Evolutionary conservation across 2,888 invertebrate genomes (phyloP).

Genomic region (Drosophila colorata): DNA sequence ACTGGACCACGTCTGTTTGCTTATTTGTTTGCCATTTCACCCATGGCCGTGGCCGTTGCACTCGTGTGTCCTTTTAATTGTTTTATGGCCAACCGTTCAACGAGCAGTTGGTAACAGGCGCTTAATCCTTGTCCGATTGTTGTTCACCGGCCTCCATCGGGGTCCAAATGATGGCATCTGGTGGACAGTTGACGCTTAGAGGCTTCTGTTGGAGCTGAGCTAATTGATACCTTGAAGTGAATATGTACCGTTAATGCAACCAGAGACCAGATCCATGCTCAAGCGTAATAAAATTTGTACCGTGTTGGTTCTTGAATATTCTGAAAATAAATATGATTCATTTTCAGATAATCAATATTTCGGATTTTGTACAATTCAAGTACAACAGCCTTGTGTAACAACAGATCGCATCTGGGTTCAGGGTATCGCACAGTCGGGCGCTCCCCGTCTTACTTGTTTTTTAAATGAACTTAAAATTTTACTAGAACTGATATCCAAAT

Average conservation of each 20-base stretch:
- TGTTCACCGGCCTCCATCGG: conserved; percentile 11
- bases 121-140: conserved; percentile 24
- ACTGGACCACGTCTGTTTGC: not conserved
- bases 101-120: conserved; percentile 6
- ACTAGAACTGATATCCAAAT: too few relatives aligned
- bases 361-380: too few relatives aligned
- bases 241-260: not conserved
- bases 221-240: conserved; percentile 28
- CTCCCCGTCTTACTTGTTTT: too few relatives aligned
- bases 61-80: conserved; percentile 46
- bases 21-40: conserved; percentile 1
- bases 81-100: conserved; percentile 13
- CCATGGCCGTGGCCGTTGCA: not conserved
- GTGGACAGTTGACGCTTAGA: not conserved
- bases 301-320: too few relatives aligned
- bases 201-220: not conserved
- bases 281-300: too few relatives aligned
- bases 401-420: too few relatives aligned
- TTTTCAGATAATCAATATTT: too few relatives aligned
- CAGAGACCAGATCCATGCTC: too few relatives aligned
- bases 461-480: too few relatives aligned
- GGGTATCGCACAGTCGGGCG: too few relatives aligned
- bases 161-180: conserved; percentile 14
- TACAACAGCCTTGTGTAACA: too few relatives aligned
- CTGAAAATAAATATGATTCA: too few relatives aligned